These are phyloP conservation scores for Lota lota DNA, from an alignment of 2,113 vertebrate species.

Conservation along the genomic window DNA sequence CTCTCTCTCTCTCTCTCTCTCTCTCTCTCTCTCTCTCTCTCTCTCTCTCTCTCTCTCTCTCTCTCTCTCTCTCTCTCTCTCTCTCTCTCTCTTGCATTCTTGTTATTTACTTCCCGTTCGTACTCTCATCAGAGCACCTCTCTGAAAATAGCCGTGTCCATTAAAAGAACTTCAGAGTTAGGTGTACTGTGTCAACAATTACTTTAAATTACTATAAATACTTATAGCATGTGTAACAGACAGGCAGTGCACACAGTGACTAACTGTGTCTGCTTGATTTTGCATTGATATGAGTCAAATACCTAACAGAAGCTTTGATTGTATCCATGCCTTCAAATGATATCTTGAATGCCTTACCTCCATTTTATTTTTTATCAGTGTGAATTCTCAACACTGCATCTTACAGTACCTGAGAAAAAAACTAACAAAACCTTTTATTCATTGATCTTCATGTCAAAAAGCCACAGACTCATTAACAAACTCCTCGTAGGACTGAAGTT, in stretches of 20 bases:
- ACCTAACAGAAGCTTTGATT: not conserved
- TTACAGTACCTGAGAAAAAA: not conserved
- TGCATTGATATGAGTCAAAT: too few species aligned
- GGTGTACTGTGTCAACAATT: conserved; percentile 53
- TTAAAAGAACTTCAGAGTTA: conserved; percentile 61
- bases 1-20: too few species aligned
- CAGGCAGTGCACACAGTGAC: not conserved
- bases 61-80: too few species aligned
- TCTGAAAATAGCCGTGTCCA: conserved; percentile 32
- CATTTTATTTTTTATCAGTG: not conserved
- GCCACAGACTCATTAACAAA: conserved; percentile 33
- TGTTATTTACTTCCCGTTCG: conserved; percentile 11
- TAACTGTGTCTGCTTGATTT: not conserved
- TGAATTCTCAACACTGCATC: not conserved
- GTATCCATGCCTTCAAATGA: not conserved
- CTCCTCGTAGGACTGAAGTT: conserved; percentile 29
- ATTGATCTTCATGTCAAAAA: conserved; percentile 23
- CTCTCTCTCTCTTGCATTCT: not conserved
- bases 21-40: too few species aligned
- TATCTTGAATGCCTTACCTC: not conserved
- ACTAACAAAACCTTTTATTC: not conserved
- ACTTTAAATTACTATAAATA: not conserved
- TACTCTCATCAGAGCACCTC: conserved; percentile 35
- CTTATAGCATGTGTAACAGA: not conserved
- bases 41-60: too few species aligned